Base-by-base conservation (phyloP, 2,888 invertebrate genomes). In the Cynaeus angustus region DNA sequence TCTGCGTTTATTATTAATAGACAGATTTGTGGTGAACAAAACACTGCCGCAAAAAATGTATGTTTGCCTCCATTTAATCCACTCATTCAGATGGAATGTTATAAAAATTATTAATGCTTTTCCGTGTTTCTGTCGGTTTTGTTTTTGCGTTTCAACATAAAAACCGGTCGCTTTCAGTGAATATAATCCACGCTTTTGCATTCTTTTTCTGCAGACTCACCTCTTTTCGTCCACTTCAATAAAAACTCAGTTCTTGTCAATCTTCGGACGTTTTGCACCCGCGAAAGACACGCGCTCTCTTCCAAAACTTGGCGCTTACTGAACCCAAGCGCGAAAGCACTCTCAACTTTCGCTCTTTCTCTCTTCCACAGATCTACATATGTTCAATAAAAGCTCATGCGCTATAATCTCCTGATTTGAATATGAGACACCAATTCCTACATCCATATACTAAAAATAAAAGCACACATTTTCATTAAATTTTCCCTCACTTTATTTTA, bases 261-360 rank as follows among this genome's bases (percentile, higher is more conserved):
- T 21, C 21, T 21, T 21, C 33, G 9, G 33, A 33, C 3, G 9
- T 7, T 33, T 33, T 1, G n/a, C n/a, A 9, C 7, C 33, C 41
- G 12, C 13, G 41, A 41, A 41, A 12, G 6, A 41, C 46, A 13
- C 46, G 46, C 26, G 46, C 7, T 16, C n/a, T 46, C 26, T 16
- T n/a, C n/a, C 16, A 16, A 46, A 16, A 16, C 46, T 46, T 46
- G 16, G 26, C 46, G 46, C 46, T 7, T 16, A 46, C 46, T 46
- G 46, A 46, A 13, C 43, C 37, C 9, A 37, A 37, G 37, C 37
- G 8, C 14, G 43, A 43, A 43, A 46, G 46, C 46, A 16, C 43
- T 7, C 7, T 3, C 26, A 46, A 46, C 46, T 46, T 16, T 46
- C 21, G n/a, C 46, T n/a, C 46, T 16, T 4, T 43, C 43, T 43